Base-by-base conservation (phyloP, 2,113 vertebrate species). In the Engraulis encrasicolus region DNA sequence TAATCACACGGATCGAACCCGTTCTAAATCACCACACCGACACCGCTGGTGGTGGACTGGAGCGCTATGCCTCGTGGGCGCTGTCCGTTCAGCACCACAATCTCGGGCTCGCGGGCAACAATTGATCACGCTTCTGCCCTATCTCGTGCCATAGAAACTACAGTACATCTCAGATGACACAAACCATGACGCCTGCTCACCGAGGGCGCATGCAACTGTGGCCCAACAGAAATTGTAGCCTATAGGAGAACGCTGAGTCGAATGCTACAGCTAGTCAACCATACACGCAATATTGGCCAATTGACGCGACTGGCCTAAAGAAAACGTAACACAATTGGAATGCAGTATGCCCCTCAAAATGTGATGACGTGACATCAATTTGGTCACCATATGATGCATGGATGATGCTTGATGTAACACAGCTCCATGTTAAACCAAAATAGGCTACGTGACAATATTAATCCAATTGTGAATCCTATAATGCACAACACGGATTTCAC, bases 1-100 rank as follows among this genome's bases (percentile, higher is more conserved):
- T 74, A 74, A 34, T 34, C 15, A 74, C 15, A 74, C 6, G 17
- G 3, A 74, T 74, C 66, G 58, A 66, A 66, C 31, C n/a, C 58
- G 12, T 74, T 34, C 9, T 15, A 74, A 31, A 74, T 74, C 14
- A 12, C 66, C 34, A n/a, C 2, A 4, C 27, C 27, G 58, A n/a
- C 2, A 4, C 27, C 27, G 58, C 58, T 66, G 58, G 27, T 66
- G 27, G 31, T 15, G 34, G n/a, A n/a, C n/a, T n/a, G n/a, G 15
- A 54, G 52, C 52, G 34, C 38, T 45, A 74, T 4, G 31, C 31
- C 17, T 89, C 78, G 82, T 84, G 84, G 94, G 90, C 90, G 92
- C 94, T 95, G 94, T 95, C 94, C 90, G 78, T 90, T 92, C 95
- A 95, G 94, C 92, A 96, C 94, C 83, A 88, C 89, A 86, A 49